Base-by-base conservation (phyloP, 1,140 invertebrate genomes). In the Megalonaias nervosa region DNA sequence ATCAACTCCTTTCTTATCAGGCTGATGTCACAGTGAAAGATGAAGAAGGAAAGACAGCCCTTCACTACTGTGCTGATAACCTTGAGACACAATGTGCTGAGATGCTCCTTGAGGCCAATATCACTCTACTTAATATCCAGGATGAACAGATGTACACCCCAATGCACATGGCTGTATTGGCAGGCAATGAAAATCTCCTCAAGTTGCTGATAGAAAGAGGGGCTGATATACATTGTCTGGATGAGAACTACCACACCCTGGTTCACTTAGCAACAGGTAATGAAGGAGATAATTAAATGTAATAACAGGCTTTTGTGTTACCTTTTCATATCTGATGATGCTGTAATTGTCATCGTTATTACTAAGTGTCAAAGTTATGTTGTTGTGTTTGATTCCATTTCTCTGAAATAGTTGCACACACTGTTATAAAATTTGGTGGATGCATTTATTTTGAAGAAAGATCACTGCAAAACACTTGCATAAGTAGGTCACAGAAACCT, bases 191-290 rank as follows among this genome's bases (percentile, higher is more conserved):
- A 9, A 84, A 86, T 14, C 70, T 92, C 55, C 79, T 91, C 3
- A 80, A 87, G 57, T 82, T 90, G 55, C 80, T 92, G 65, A 71
- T 92, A 14, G 85, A 91, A 61, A 87, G 84, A 75, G 90, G 90
- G 38, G 97, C 97, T 15, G 95, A 98, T 86, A 94, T 99, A 64
- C 95, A 96, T 88, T 94, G 95, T 58, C 92, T 95, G 71, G 98
- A 99, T 90, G 94, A 96, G 86, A 98, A 99, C 89, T 94, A 95
- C 69, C 98, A 99, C 89, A 97, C 97, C 3, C 95, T 96, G n/a
- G 94, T 98, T 19, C 98, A 99, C 91, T 99, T 98, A 98, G 98
- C 98, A 6, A 97, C 97, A 82, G 97, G 97, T 97, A 90, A 93
- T 48, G 38, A 48, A 6, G 11, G 5, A 48, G 38, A 48, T 48